Conservation (phyloP, 2,113 vertebrate genomes). For the Leucoraja erinaceus region DNA sequence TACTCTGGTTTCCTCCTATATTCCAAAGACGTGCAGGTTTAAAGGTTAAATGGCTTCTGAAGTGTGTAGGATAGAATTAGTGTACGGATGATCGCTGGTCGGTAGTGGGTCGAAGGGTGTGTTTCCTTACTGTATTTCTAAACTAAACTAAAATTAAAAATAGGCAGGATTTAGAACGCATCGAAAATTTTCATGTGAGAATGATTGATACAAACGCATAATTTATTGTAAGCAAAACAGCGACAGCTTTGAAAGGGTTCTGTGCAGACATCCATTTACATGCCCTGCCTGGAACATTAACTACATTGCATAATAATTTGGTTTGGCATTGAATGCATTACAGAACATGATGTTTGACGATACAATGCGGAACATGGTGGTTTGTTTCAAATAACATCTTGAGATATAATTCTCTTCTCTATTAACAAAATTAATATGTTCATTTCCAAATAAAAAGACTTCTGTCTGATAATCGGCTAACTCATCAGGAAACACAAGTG, state of each 20-base stretch:
- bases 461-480: not conserved
- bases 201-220: not conserved
- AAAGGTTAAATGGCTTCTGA: too few relatives aligned
- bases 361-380: not conserved
- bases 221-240: not conserved
- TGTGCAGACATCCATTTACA: not conserved
- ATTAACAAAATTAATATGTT: not conserved
- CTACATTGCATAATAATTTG: not conserved
- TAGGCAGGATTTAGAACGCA: not conserved
- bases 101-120: too few relatives aligned
- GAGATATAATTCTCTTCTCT: not conserved
- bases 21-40: too few relatives aligned
- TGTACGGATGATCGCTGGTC: too few relatives aligned
- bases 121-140: too few relatives aligned
- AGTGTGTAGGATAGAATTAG: too few relatives aligned
- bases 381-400: too few relatives aligned
- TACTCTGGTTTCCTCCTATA: too few relatives aligned
- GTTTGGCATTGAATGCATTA: not conserved
- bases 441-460: not conserved
- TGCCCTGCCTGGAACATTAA: not conserved
- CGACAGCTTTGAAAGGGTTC: not conserved
- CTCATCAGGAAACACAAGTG: not conserved
- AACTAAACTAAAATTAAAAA: not conserved
- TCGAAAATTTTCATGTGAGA: not conserved
- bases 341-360: not conserved